Evolutionary conservation across 2,888 invertebrate genomes (phyloP).

Genomic region (Chaetogeoica ovagalla): DNA sequence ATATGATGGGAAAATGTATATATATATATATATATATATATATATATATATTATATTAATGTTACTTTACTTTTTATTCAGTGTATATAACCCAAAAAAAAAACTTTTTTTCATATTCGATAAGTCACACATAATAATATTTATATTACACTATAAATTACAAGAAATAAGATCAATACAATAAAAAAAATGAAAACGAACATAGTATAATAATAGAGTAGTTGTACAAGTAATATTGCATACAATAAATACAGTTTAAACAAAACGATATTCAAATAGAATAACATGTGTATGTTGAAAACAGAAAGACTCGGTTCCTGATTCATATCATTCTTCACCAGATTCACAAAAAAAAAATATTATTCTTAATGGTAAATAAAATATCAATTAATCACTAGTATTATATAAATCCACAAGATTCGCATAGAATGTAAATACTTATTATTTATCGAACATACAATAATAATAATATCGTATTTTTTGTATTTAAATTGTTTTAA

Average conservation of each 20-base stretch:
- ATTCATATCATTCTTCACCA: too few relatives aligned
- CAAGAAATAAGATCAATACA: neutral
- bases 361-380: too few relatives aligned
- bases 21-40: neutral
- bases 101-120: neutral
- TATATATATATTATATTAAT: too few relatives aligned
- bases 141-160: constrained; percentile 12
- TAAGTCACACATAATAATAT: neutral
- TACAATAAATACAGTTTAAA: constrained; percentile 11
- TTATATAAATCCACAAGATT: too few relatives aligned
- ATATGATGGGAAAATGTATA: neutral
- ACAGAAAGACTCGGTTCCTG: too few relatives aligned
- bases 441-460: neutral
- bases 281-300: too few relatives aligned
- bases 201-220: neutral
- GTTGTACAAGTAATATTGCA: neutral
- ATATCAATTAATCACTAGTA: too few relatives aligned
- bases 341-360: too few relatives aligned
- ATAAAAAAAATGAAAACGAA: constrained; percentile 14
- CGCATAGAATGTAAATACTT: neutral
- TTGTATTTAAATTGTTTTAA: neutral
- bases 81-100: neutral
- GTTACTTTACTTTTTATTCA: neutral
- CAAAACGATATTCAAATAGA: neutral
- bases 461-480: neutral